Evolutionary conservation across 1,140 invertebrate genomes (phyloP).

Genomic region (Drosophila sucinea): DNA sequence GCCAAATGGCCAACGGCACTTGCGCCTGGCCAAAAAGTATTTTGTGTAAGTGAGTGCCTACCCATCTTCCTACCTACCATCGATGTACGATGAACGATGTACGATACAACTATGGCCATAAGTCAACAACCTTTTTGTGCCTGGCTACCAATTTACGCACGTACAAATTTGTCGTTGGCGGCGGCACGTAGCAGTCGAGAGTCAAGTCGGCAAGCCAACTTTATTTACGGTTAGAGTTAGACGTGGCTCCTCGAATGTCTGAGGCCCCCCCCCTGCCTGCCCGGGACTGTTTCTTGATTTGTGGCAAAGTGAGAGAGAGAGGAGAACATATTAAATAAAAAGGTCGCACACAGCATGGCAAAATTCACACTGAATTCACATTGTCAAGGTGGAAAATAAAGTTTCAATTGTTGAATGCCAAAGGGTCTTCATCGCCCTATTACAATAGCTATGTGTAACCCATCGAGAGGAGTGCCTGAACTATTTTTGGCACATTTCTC

Average conservation of each 20-base stretch:
- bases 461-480: slow-evolving; percentile 12
- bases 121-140: slow-evolving; percentile 77
- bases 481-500: slow-evolving; percentile 33
- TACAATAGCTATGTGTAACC: background rate
- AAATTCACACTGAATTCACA: background rate
- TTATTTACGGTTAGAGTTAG: slow-evolving; percentile 59
- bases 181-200: slow-evolving; percentile 40
- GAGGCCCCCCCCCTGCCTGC: background rate
- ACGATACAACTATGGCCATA: slow-evolving; percentile 50
- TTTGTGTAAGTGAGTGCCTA: slow-evolving; percentile 29
- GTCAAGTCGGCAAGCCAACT: slow-evolving; percentile 35
- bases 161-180: slow-evolving; percentile 66
- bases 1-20: slow-evolving; percentile 57
- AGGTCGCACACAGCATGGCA: background rate
- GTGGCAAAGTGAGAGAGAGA: background rate
- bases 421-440: slow-evolving; percentile 17
- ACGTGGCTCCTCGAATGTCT: slow-evolving; percentile 29
- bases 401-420: slow-evolving; percentile 14
- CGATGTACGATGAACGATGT: too few species aligned
- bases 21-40: slow-evolving; percentile 48
- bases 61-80: too few species aligned
- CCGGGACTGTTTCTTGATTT: slow-evolving; percentile 1
- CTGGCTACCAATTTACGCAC: slow-evolving; percentile 71
- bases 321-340: slow-evolving; percentile 7
- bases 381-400: slow-evolving; percentile 2